Conservation (phyloP, 2,113 vertebrate species). For the Acrocephalus arundinaceus region DNA sequence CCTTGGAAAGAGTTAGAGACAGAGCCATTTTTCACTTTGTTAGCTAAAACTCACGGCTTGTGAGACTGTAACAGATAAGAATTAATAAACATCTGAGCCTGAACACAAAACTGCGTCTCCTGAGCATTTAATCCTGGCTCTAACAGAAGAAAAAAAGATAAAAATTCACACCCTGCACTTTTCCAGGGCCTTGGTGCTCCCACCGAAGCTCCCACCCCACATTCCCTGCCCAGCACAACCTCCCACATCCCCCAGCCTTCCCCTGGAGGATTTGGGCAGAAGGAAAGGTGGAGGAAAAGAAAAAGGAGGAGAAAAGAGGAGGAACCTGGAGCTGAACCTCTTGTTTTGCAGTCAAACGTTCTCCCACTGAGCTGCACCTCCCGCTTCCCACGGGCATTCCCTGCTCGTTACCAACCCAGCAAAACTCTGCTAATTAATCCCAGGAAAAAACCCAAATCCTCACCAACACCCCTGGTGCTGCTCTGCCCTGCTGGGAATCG, state of each 20-base stretch:
- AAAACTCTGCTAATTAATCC: background rate
- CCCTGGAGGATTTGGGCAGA: background rate
- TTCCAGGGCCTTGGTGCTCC: background rate
- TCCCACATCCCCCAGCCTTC: background rate
- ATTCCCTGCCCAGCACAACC: background rate
- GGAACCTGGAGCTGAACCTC: conserved; percentile 7
- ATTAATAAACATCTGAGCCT: too few relatives aligned
- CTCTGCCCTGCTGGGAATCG: background rate
- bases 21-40: too few relatives aligned
- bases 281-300: background rate
- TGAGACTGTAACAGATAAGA: too few relatives aligned
- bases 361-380: conserved; percentile 68
- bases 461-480: rapidly evolving
- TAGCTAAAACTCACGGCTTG: too few relatives aligned
- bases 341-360: conserved; percentile 50
- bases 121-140: too few relatives aligned
- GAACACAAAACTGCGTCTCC: too few relatives aligned
- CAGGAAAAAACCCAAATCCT: background rate
- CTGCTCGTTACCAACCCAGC: background rate
- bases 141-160: too few relatives aligned
- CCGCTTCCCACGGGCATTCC: background rate
- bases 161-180: rapidly evolving
- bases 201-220: background rate
- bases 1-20: too few relatives aligned
- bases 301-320: background rate